Percentiles rank a stretch among this genome's conserved stretches.
Evolutionary conservation across 2,888 invertebrate genomes (phyloP).

Genomic region (Andrena hattorfiana): DNA sequence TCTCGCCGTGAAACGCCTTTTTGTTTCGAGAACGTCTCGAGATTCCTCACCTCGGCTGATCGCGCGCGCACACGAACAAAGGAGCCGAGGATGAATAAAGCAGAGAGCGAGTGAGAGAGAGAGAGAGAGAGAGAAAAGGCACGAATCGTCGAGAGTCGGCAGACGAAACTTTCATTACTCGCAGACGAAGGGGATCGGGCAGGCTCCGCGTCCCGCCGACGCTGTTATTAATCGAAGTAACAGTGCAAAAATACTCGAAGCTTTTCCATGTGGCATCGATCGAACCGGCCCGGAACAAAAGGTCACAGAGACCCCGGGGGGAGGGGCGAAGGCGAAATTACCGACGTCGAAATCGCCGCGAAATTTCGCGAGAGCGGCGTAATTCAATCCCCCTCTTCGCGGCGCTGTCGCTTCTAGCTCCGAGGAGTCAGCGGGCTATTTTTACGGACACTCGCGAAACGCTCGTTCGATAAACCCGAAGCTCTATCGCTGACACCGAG

Average conservation of each 20-base stretch:
- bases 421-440: constrained; percentile 23
- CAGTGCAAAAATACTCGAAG: constrained; percentile 20
- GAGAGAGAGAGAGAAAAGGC: constrained; percentile 12
- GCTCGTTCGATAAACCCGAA: constrained; percentile 1
- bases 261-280: constrained; percentile 34
- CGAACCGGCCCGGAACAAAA: constrained; percentile 19
- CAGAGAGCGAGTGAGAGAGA: neutral
- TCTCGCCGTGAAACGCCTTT: constrained; percentile 26
- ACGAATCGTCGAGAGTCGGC: constrained; percentile 1
- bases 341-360: constrained; percentile 34
- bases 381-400: constrained; percentile 39
- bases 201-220: constrained; percentile 9
- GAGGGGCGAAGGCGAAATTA: constrained; percentile 23
- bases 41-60: constrained; percentile 59
- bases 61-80: constrained; percentile 42
- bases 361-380: constrained; percentile 37
- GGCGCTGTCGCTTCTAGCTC: constrained; percentile 9
- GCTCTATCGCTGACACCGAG: neutral
- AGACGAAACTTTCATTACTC: constrained; percentile 58
- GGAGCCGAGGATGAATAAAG: constrained; percentile 28
- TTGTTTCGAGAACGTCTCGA: constrained; percentile 55
- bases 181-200: constrained; percentile 12
- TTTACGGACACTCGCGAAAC: constrained; percentile 30
- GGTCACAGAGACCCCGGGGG: neutral
- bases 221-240: constrained; percentile 57